Conservation (phyloP, 2,113 vertebrate genomes). For the Damaliscus lunatus region DNA sequence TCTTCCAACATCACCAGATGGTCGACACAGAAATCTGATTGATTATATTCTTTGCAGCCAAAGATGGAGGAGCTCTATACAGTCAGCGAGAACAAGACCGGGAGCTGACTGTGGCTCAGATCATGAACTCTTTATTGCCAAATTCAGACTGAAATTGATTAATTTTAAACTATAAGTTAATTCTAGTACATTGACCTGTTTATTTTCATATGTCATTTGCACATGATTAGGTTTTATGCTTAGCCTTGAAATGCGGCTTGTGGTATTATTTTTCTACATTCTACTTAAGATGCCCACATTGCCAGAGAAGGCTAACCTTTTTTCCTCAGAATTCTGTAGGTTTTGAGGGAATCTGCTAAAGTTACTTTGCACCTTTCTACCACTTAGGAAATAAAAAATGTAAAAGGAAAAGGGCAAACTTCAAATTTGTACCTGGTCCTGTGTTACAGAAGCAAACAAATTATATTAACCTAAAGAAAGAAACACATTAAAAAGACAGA, state of each 20-base stretch:
- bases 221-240: neutral
- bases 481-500: neutral
- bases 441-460: neutral
- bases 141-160: neutral
- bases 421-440: neutral
- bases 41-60: too few species aligned
- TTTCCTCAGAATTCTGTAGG: neutral
- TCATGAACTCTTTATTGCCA: too few species aligned
- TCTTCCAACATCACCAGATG: too few species aligned
- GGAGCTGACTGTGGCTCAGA: too few species aligned
- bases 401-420: neutral
- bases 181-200: neutral
- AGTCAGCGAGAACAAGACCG: too few species aligned
- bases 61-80: too few species aligned
- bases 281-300: neutral
- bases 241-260: neutral
- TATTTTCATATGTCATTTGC: neutral
- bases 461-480: neutral
- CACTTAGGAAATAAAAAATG: neutral
- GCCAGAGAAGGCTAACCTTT: neutral
- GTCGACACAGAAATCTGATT: too few species aligned
- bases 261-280: neutral
- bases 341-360: neutral
- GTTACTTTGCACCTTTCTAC: neutral
- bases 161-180: neutral